These are phyloP conservation scores for Falcaria lacertinaria DNA, from an alignment of 2,888 invertebrate species.

Conservation along the genomic window DNA sequence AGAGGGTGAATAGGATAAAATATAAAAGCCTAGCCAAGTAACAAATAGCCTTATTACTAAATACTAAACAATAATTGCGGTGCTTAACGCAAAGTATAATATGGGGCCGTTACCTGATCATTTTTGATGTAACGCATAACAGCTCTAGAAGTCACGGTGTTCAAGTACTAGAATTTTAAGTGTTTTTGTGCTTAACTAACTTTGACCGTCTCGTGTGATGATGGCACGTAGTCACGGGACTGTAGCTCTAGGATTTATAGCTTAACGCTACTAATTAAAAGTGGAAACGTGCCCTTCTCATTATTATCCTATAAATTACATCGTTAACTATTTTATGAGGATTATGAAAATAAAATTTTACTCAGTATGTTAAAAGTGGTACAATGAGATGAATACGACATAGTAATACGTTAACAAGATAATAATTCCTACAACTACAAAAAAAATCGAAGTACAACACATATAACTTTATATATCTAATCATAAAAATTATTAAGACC, in stretches of 20 bases:
- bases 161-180: slow-evolving; percentile 20
- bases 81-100: slow-evolving; percentile 39
- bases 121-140: slow-evolving; percentile 61
- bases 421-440: too few species aligned
- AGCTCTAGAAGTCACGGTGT: slow-evolving; percentile 35
- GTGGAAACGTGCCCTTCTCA: not conserved
- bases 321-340: too few species aligned
- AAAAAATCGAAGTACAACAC: too few species aligned
- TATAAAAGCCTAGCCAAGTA: slow-evolving; percentile 12
- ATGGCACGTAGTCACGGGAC: slow-evolving; percentile 9
- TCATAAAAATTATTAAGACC: too few species aligned
- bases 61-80: too few species aligned
- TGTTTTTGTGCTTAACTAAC: slow-evolving; percentile 13
- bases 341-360: too few species aligned
- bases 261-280: slow-evolving; percentile 9
- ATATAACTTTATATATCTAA: too few species aligned
- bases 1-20: slow-evolving; percentile 8
- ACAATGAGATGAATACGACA: too few species aligned
- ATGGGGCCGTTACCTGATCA: slow-evolving; percentile 44
- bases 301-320: not conserved
- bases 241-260: slow-evolving; percentile 16
- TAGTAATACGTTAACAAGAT: too few species aligned
- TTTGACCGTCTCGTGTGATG: slow-evolving; percentile 14
- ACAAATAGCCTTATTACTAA: too few species aligned
- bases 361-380: too few species aligned